These are phyloP conservation scores for Pseudorectes ferrugineus DNA, from an alignment of 2,113 vertebrate genomes.

Conservation along the genomic window DNA sequence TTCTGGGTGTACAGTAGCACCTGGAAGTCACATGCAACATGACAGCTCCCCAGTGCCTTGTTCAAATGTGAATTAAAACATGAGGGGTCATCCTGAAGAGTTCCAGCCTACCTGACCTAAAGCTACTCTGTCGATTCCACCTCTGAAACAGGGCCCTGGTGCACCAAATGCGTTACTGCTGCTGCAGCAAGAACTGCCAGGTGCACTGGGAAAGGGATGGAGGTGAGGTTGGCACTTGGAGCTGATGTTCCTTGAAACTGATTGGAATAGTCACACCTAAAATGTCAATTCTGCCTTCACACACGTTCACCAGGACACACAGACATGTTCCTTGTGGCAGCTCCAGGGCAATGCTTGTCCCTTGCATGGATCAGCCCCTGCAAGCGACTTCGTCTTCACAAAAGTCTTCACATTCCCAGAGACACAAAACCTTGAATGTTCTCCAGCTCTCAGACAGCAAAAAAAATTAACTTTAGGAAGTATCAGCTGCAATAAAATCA, in stretches of 20 bases:
- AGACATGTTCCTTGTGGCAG: background rate
- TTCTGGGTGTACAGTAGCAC: background rate
- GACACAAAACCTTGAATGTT: background rate
- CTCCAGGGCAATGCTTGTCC: background rate
- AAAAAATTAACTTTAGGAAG: background rate
- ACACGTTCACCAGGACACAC: background rate
- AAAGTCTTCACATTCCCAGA: background rate
- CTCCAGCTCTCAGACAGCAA: background rate
- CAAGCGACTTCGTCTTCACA: background rate
- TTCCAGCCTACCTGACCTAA: background rate
- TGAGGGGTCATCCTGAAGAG: background rate
- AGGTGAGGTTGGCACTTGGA: rapidly evolving
- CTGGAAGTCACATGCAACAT: background rate
- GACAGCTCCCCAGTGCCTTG: background rate
- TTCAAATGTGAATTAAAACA: background rate
- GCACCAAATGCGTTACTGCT: background rate
- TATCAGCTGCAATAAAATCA: background rate
- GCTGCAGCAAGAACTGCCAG: background rate
- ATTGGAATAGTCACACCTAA: background rate
- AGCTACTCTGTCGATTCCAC: rapidly evolving
- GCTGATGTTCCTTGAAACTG: background rate
- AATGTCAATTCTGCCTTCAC: background rate
- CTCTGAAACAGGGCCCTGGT: background rate
- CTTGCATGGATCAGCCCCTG: background rate
- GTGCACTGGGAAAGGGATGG: background rate